These are phyloP conservation scores for Podiceps cristatus DNA, from an alignment of 2,113 vertebrate species.

Conservation along the genomic window DNA sequence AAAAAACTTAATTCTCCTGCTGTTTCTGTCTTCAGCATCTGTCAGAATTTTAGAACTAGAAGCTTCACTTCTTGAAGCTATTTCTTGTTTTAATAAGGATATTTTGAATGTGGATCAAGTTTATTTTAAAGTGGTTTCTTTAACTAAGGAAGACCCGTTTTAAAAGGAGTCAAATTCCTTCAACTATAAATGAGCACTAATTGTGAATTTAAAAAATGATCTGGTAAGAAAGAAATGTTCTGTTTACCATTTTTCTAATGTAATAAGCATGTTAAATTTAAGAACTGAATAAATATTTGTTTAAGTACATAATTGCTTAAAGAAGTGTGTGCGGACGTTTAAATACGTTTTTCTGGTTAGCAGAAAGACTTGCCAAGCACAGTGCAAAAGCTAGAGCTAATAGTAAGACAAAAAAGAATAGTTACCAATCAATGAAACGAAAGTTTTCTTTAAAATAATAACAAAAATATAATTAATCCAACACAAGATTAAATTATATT, in stretches of 20 bases:
- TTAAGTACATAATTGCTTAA: constrained; percentile 64
- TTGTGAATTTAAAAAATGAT: constrained; percentile 9
- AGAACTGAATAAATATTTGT: constrained; percentile 58
- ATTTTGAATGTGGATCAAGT: constrained; percentile 33
- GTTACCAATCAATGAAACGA: background rate
- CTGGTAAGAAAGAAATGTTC: constrained; percentile 11
- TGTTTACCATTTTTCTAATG: constrained; percentile 52
- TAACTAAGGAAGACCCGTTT: background rate
- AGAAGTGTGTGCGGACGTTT: constrained; percentile 31
- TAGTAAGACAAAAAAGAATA: background rate
- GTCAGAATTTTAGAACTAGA: constrained; percentile 1
- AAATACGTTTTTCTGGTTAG: constrained; percentile 38
- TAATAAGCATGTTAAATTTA: constrained; percentile 49
- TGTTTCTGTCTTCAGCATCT: constrained; percentile 10
- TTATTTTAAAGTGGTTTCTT: constrained; percentile 56
- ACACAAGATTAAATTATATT: background rate
- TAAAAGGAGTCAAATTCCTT: constrained; percentile 26
- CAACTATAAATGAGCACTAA: constrained; percentile 30
- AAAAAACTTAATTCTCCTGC: constrained; percentile 32
- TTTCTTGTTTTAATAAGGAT: constrained; percentile 39
- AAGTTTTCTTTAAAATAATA: background rate
- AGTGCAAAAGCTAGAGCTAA: background rate
- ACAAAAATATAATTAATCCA: background rate
- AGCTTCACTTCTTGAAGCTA: constrained; percentile 33
- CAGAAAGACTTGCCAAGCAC: background rate